Conservation (phyloP, 2,797 vertebrate genomes). For the Silurus aristotelis region DNA sequence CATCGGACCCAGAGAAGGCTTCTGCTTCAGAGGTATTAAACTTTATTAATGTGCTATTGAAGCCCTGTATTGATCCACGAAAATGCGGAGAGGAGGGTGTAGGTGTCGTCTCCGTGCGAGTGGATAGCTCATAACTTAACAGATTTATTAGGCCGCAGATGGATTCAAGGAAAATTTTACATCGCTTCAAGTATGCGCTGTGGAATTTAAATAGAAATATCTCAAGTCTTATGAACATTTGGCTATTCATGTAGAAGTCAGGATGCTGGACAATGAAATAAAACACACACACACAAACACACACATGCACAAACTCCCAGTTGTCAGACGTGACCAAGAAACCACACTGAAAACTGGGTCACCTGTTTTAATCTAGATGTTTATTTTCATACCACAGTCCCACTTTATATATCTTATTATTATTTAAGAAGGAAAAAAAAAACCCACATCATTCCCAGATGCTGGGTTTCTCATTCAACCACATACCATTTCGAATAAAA, state of each 20-base stretch:
- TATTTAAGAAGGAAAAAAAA: neutral
- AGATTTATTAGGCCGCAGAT: neutral
- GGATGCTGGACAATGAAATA: neutral
- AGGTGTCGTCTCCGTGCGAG: neutral
- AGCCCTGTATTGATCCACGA: slow-evolving; percentile 37
- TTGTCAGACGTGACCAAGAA: neutral
- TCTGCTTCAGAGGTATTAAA: slow-evolving; percentile 16
- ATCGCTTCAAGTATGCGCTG: neutral
- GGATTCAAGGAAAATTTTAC: neutral
- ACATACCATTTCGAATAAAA: neutral
- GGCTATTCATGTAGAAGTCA: neutral
- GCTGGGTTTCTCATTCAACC: neutral
- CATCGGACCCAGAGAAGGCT: neutral
- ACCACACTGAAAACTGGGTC: neutral
- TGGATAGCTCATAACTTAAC: neutral
- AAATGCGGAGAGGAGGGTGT: neutral
- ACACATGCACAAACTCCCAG: neutral
- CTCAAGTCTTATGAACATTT: neutral
- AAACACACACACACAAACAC: neutral
- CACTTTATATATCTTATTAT: neutral
- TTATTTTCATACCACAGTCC: neutral
- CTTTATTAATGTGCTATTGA: slow-evolving; percentile 49
- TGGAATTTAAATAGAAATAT: neutral
- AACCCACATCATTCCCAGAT: neutral
- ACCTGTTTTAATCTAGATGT: neutral